These are phyloP conservation scores for Achatina immaculata DNA, from an alignment of 1,140 invertebrate species.

Conservation along the genomic window DNA sequence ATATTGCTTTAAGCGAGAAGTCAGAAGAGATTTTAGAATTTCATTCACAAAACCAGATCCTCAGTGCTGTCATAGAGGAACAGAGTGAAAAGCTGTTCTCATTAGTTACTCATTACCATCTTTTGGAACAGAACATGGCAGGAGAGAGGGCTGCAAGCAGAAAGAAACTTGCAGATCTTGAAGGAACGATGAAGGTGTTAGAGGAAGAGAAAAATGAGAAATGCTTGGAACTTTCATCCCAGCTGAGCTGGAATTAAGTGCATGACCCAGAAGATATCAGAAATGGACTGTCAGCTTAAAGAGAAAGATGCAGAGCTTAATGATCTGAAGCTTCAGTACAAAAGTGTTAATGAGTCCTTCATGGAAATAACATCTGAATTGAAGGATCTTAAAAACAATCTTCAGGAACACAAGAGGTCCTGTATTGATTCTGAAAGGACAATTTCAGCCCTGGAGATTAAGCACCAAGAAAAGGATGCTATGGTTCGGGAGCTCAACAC, in stretches of 20 bases:
- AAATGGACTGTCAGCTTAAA: constrained; percentile 30
- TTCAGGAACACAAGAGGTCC: constrained; percentile 34
- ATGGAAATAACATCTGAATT: constrained; percentile 26
- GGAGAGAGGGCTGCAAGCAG: background rate
- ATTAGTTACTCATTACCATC: background rate
- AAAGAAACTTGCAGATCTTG: constrained; percentile 4
- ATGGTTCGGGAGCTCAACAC: constrained; percentile 33
- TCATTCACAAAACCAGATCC: background rate
- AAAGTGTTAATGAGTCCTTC: constrained; percentile 1
- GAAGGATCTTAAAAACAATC: constrained; percentile 31
- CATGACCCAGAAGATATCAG: background rate
- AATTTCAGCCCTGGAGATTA: constrained; percentile 28
- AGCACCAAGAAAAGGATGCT: constrained; percentile 27
- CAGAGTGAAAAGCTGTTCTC: constrained; percentile 24
- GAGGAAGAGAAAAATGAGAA: constrained; percentile 26
- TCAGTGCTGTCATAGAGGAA: background rate
- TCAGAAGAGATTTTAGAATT: background rate
- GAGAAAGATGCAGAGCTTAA: constrained; percentile 25
- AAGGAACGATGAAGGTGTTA: constrained; percentile 29
- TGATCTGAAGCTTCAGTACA: constrained; percentile 2
- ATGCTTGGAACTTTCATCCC: constrained; percentile 10
- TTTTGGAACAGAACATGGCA: background rate
- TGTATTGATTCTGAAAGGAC: constrained; percentile 18
- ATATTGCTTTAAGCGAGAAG: constrained; percentile 16
- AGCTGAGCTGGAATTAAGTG: constrained; percentile 2